Evolutionary conservation across 1,140 invertebrate genomes (phyloP).

Genomic region (Hetaerina americana): DNA sequence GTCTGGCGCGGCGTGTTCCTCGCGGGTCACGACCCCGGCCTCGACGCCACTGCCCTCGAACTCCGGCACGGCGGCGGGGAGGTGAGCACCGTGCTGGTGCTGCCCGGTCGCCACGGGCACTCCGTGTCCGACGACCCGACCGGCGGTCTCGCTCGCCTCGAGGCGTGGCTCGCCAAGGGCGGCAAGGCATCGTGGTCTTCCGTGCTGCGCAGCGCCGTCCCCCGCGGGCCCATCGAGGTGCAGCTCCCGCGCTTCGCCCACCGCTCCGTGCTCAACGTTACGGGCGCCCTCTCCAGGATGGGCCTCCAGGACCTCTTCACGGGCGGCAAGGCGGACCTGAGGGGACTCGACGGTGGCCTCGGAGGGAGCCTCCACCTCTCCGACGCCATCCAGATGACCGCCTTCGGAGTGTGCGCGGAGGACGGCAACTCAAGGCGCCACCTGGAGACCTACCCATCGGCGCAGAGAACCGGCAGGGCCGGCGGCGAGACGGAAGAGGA

Average conservation of each 20-base stretch:
- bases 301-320: slow-evolving; percentile 64
- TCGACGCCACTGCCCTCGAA: slow-evolving; percentile 64
- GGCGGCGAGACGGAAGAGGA: not conserved
- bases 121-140: slow-evolving; percentile 12
- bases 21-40: slow-evolving; percentile 64
- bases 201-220: not conserved
- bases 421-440: not conserved
- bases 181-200: not conserved
- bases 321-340: slow-evolving; percentile 55
- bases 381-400: slow-evolving; percentile 51
- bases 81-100: slow-evolving; percentile 60
- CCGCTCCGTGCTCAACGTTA: slow-evolving; percentile 62
- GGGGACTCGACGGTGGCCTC: slow-evolving; percentile 53
- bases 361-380: slow-evolving; percentile 59
- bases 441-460: slow-evolving; percentile 3
- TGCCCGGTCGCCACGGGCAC: slow-evolving; percentile 53
- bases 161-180: slow-evolving; percentile 11
- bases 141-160: slow-evolving; percentile 16
- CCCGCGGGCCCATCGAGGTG: not conserved
- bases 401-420: slow-evolving; percentile 59
- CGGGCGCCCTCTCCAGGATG: slow-evolving; percentile 59
- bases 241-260: slow-evolving; percentile 65
- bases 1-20: slow-evolving; percentile 60
- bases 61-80: slow-evolving; percentile 31
- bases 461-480: slow-evolving; percentile 3